Evolutionary conservation across 2,113 vertebrate species (phyloP).

Genomic region (Grammomys dolichurus): DNA sequence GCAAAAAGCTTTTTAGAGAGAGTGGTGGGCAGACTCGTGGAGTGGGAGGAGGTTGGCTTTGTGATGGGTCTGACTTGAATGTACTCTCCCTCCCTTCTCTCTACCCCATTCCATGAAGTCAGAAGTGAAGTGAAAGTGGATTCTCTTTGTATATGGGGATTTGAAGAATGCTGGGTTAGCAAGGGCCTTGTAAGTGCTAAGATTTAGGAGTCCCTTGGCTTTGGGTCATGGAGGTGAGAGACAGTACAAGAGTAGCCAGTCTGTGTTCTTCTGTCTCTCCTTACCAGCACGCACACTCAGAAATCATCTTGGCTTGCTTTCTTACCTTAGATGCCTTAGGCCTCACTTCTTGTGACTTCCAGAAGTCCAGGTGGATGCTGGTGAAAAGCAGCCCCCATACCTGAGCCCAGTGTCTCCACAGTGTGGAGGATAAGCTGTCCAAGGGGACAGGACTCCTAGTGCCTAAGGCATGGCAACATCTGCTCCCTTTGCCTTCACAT

Average conservation of each 20-base stretch:
- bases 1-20: slow-evolving; percentile 81
- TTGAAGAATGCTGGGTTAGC: slow-evolving; percentile 11
- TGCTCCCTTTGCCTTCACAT: slow-evolving; percentile 47
- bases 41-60: slow-evolving; percentile 6
- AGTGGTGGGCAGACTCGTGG: slow-evolving; percentile 39
- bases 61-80: slow-evolving; percentile 60
- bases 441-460: neutral
- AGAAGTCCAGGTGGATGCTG: neutral
- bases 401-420: neutral
- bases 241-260: neutral
- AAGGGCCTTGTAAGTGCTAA: neutral
- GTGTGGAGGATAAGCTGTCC: neutral
- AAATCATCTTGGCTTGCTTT: neutral
- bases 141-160: neutral
- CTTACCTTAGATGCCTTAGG: neutral
- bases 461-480: neutral
- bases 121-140: slow-evolving; percentile 50
- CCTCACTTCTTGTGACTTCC: neutral
- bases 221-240: neutral
- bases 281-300: no score
- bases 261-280: neutral
- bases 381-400: neutral
- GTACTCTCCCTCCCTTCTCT: neutral
- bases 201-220: neutral
- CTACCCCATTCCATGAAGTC: neutral